A percentile compares a stretch with the other conserved stretches of the same genome.
phyloP scores from a whole-genome alignment of 2,797 vertebrate genomes.

The Paguma larvata region DNA sequence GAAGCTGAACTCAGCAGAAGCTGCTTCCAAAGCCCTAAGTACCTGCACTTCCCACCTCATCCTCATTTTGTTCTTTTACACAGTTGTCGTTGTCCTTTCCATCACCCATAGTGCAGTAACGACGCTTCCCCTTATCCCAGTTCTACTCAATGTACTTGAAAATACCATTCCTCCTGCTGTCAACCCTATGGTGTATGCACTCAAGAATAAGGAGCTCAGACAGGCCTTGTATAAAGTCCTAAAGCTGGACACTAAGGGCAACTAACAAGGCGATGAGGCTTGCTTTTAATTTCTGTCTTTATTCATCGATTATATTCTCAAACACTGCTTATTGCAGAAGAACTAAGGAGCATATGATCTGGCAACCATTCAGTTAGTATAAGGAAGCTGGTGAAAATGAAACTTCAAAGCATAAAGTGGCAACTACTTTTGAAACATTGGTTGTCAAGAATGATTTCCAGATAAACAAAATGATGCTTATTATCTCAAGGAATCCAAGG shows the following conservation, averaged over 20 bases:
- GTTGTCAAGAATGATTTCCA: background rate
- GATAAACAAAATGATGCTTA: background rate
- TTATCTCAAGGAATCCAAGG: background rate
- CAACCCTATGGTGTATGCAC: conserved; percentile 34
- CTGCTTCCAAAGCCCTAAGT: conserved; percentile 58
- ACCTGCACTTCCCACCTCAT: conserved; percentile 69
- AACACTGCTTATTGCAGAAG: background rate
- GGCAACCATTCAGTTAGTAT: background rate
- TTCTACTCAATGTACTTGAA: conserved; percentile 1
- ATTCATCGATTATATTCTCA: background rate
- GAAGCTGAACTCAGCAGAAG: conserved; percentile 52
- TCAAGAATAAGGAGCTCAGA: conserved; percentile 62
- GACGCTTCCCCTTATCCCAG: conserved; percentile 20
- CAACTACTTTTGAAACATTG: background rate
- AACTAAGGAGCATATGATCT: background rate
- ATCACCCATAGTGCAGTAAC: background rate
- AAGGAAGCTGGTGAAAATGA: background rate
- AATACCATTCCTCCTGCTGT: conserved; percentile 22
- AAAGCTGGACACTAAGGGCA: background rate
- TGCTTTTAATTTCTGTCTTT: background rate
- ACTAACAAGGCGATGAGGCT: background rate
- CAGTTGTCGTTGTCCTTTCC: conserved; percentile 57
- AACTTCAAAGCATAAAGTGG: background rate
- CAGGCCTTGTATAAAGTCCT: background rate
- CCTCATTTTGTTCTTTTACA: conserved; percentile 66